phyloP scores from a whole-genome alignment of 1,140 invertebrate species.

The Camponotus pennsylvanicus region DNA sequence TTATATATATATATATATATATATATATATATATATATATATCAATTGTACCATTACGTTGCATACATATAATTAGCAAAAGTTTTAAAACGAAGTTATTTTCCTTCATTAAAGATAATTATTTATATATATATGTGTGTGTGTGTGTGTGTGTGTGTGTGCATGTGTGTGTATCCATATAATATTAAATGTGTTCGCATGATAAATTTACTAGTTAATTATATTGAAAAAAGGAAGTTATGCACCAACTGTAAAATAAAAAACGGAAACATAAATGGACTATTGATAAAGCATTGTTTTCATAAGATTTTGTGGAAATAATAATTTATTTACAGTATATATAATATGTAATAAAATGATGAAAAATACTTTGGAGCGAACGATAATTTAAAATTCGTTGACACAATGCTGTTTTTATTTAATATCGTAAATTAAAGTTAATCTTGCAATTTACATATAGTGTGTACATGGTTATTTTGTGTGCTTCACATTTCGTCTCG shows the following conservation, averaged over 20 bases:
- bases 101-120: too few species aligned
- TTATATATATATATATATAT: neutral
- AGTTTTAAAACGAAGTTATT: too few species aligned
- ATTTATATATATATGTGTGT: too few species aligned
- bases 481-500: neutral
- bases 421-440: neutral
- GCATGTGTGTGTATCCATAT: neutral
- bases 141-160: too few species aligned
- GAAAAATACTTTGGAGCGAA: neutral
- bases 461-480: neutral
- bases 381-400: neutral
- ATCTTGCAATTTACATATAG: conserved; percentile 22
- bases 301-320: neutral
- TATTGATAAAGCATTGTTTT: neutral
- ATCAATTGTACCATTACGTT: too few species aligned
- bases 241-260: neutral
- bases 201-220: neutral
- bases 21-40: too few species aligned
- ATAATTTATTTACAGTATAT: neutral
- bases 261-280: neutral
- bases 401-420: neutral
- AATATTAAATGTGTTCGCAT: conserved; percentile 22
- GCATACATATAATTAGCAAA: too few species aligned
- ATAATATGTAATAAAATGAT: neutral
- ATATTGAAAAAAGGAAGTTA: conserved; percentile 12